Evolutionary conservation across 2,888 invertebrate genomes (phyloP).

Genomic region (Lagria hirta): DNA sequence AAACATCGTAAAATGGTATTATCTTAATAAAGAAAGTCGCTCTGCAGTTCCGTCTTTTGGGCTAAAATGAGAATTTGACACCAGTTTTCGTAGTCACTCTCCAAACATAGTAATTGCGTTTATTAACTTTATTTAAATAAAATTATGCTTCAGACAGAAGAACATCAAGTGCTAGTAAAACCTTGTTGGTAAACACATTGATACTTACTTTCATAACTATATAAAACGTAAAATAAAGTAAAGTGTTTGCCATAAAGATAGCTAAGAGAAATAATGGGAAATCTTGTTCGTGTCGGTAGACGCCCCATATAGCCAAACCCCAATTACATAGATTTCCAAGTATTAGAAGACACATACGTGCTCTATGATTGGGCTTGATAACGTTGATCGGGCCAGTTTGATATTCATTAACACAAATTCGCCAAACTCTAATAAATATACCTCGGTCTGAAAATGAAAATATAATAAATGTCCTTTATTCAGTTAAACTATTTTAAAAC

Average conservation of each 20-base stretch:
- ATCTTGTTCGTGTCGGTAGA: constrained; percentile 65
- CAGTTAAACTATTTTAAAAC: too few species aligned
- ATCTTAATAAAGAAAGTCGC: background rate
- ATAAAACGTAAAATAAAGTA: constrained; percentile 79
- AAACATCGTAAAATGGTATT: background rate
- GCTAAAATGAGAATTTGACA: background rate
- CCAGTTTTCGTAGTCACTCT: too few species aligned
- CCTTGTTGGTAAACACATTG: too few species aligned
- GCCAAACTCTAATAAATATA: constrained; percentile 40
- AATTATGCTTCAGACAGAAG: constrained; percentile 1
- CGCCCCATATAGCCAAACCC: constrained; percentile 67
- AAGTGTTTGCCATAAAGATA: constrained; percentile 79
- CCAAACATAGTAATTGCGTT: too few species aligned
- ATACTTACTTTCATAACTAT: constrained; percentile 74
- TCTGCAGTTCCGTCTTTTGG: background rate
- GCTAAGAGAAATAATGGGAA: constrained; percentile 79
- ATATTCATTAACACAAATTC: constrained; percentile 49
- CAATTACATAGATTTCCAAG: constrained; percentile 66
- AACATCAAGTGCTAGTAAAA: too few species aligned
- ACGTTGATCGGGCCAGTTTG: constrained; percentile 52
- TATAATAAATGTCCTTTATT: constrained; percentile 1
- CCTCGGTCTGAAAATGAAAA: constrained; percentile 40
- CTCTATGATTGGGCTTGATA: constrained; percentile 55
- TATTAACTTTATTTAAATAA: constrained; percentile 2
- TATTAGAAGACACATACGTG: constrained; percentile 60